A percentile compares a stretch with the other conserved stretches of the same genome.
These are phyloP conservation scores for Gymnobelideus leadbeateri DNA, from an alignment of 2,113 vertebrate species.

Conservation along the genomic window DNA sequence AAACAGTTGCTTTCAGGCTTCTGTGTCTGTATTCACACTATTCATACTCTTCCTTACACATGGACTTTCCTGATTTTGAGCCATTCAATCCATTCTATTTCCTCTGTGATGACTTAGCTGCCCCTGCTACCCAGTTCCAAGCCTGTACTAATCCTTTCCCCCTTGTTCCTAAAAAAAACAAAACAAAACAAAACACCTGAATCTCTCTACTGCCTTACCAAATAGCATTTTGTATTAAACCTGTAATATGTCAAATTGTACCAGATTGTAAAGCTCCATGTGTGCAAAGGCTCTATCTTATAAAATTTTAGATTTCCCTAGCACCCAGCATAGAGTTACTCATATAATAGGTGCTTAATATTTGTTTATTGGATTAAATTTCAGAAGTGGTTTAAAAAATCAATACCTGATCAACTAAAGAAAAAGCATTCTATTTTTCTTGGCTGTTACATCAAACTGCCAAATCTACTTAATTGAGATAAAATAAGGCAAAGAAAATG, in stretches of 20 bases:
- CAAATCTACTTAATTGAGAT: not conserved
- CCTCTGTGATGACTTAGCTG: not conserved
- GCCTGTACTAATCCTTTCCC: not conserved
- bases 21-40: no score
- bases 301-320: not conserved
- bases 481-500: not conserved
- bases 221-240: not conserved
- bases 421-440: not conserved
- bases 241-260: not conserved
- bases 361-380: not conserved
- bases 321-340: not conserved
- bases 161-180: not conserved
- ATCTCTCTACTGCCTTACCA: not conserved
- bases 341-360: not conserved
- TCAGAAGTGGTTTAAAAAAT: not conserved
- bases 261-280: not conserved
- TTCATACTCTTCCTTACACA: not conserved
- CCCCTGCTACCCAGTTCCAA: not conserved
- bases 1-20: no score
- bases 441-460: not conserved
- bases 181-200: not conserved
- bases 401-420: not conserved
- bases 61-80: not conserved
- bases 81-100: not conserved
- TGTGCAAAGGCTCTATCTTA: not conserved